Percentiles rank a stretch among this genome's conserved stretches.
These are phyloP conservation scores for Anneissia japonica DNA, from an alignment of 35 echinoderm and acorn worm genomes.

Conservation along the genomic window DNA sequence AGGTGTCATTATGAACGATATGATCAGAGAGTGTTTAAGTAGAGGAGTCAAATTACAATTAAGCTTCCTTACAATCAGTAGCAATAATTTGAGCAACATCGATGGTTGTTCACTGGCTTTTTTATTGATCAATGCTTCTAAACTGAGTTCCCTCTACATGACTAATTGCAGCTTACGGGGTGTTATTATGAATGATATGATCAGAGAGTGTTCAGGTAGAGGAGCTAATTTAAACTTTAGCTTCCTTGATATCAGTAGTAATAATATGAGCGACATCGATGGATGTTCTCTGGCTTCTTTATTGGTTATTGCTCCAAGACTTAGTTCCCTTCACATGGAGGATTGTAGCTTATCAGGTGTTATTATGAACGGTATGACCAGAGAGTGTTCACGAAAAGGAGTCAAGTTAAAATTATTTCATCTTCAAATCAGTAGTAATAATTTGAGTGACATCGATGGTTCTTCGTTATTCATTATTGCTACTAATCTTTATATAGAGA, in stretches of 20 bases:
- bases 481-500: not conserved
- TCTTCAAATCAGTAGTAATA: not conserved
- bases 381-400: not conserved
- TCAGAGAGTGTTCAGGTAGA: not conserved
- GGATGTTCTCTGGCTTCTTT: not conserved
- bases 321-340: not conserved
- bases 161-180: not conserved
- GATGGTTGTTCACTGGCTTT: not conserved
- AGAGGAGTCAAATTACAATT: not conserved
- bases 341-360: not conserved
- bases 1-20: not conserved
- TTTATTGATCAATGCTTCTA: not conserved
- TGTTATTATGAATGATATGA: not conserved
- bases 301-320: not conserved
- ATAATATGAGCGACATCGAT: not conserved
- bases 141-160: not conserved
- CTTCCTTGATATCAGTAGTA: not conserved
- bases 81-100: not conserved
- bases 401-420: not conserved
- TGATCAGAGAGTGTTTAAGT: not conserved
- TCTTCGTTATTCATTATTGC: not conserved
- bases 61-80: not conserved
- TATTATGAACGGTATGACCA: not conserved
- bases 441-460: not conserved
- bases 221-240: not conserved